Conservation (phyloP, 2,797 vertebrate genomes). For the Channa striata region DNA sequence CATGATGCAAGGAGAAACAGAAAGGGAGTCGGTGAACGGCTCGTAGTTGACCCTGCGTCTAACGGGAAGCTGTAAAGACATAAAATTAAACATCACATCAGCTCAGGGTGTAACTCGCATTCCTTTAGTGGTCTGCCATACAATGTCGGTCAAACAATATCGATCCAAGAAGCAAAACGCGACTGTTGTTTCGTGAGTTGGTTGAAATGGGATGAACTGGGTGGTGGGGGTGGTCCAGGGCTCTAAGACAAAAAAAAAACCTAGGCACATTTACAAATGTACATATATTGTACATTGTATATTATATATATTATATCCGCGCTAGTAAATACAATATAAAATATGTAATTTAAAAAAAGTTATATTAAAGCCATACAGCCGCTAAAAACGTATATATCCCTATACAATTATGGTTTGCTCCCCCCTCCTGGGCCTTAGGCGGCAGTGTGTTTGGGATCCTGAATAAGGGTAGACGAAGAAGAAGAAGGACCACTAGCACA, state of each 20-base stretch:
- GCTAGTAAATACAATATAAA: too few relatives aligned
- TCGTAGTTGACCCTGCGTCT: background rate
- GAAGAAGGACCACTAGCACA: background rate
- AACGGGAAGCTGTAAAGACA: background rate
- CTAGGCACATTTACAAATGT: too few relatives aligned
- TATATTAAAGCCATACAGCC: too few relatives aligned
- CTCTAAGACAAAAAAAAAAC: rapidly evolving
- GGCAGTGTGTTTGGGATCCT: background rate
- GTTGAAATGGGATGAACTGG: background rate
- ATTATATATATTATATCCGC: too few relatives aligned
- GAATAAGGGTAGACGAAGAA: background rate
- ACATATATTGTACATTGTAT: too few relatives aligned
- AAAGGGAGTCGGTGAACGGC: background rate
- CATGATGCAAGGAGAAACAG: slow-evolving; percentile 2
- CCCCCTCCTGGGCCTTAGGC: background rate
- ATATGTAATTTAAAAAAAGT: too few relatives aligned
- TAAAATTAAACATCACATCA: background rate
- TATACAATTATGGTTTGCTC: rapidly evolving
- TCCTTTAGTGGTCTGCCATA: background rate
- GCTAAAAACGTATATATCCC: background rate
- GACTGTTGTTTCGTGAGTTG: background rate
- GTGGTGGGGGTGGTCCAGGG: too few relatives aligned
- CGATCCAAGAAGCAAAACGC: background rate
- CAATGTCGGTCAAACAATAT: too few relatives aligned
- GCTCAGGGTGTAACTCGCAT: background rate